Conservation (phyloP, 2,888 invertebrate genomes). For the Eupithecia subfuscata region DNA sequence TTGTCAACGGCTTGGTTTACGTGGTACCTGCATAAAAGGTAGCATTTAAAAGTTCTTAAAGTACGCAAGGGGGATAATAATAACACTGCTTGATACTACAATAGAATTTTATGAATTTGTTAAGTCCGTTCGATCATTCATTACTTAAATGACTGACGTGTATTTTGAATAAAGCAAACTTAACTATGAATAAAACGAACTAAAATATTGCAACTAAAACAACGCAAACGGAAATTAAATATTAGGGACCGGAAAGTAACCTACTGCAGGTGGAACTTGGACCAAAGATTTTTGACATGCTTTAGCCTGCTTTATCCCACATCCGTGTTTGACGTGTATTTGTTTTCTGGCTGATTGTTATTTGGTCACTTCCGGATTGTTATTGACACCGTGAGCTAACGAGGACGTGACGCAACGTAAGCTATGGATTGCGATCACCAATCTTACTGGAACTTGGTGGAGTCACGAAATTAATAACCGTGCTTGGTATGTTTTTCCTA, state of each 20-base stretch:
- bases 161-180: not conserved
- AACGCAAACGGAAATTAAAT: not conserved
- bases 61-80: not conserved
- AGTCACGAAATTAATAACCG: constrained; percentile 2
- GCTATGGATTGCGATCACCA: not conserved
- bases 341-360: not conserved
- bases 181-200: not conserved
- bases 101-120: not conserved
- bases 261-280: not conserved
- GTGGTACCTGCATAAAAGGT: not conserved
- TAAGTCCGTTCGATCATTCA: not conserved
- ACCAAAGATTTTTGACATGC: not conserved
- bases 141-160: not conserved
- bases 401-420: not conserved
- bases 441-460: not conserved
- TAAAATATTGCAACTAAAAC: too few species aligned
- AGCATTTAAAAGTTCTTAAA: too few species aligned
- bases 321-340: constrained; percentile 6
- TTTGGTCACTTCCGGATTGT: not conserved
- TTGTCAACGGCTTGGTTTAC: not conserved
- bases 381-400: not conserved
- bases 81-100: not conserved
- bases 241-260: not conserved
- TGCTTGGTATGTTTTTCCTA: not conserved
- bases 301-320: constrained; percentile 3